Percentiles rank a stretch among this genome's conserved stretches.
These are phyloP conservation scores for Rhineura floridana DNA, from an alignment of 2,113 vertebrate species.

Conservation along the genomic window DNA sequence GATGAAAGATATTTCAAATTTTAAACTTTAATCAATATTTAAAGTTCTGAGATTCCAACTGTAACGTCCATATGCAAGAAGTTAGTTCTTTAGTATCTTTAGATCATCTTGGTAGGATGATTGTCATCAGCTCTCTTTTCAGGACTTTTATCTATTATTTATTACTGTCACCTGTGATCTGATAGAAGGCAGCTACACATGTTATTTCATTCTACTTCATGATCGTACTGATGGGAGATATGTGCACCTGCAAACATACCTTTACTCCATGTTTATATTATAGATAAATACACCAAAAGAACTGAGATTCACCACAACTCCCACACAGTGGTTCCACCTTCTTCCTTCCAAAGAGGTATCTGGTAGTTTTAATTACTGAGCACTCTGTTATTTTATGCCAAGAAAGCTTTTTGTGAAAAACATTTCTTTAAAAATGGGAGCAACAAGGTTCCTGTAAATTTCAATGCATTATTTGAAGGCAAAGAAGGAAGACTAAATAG, in stretches of 20 bases:
- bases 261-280: not conserved
- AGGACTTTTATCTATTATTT: not conserved
- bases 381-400: not conserved
- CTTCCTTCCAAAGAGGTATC: slow-evolving; percentile 36
- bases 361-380: slow-evolving; percentile 39
- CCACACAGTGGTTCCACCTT: rapidly evolving
- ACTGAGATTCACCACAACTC: not conserved
- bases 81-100: not conserved
- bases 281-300: not conserved
- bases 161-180: not conserved
- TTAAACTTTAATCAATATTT: not conserved
- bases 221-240: not conserved
- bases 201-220: not conserved
- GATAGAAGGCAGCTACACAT: not conserved
- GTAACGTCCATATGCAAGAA: not conserved
- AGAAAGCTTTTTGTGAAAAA: slow-evolving; percentile 8
- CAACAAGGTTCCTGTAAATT: slow-evolving; percentile 14
- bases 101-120: not conserved
- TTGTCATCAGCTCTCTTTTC: not conserved
- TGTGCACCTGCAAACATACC: not conserved
- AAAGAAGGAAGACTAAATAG: not conserved
- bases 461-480: not conserved
- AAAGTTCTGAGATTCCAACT: not conserved
- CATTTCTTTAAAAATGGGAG: slow-evolving; percentile 19
- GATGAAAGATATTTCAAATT: not conserved